phyloP scores from a whole-genome alignment of 2,113 vertebrate species.

The Tachysurus vachellii region DNA sequence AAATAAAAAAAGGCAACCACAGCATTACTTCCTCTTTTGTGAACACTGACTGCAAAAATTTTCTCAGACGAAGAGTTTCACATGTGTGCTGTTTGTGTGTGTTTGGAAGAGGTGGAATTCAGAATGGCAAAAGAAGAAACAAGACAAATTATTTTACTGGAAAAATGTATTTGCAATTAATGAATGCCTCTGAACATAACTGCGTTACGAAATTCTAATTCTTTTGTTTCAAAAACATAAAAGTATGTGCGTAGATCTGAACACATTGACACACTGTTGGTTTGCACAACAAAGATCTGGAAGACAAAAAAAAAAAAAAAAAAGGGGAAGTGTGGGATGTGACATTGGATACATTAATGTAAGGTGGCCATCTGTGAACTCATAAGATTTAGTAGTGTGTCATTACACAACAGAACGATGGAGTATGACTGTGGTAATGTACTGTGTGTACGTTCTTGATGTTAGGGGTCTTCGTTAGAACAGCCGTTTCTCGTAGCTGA shows the following conservation, averaged over 20 bases:
- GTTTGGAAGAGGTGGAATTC: not conserved
- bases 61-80: not conserved
- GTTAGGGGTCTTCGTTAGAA: slow-evolving; percentile 76
- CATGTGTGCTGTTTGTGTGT: not conserved
- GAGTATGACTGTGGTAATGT: slow-evolving; percentile 26
- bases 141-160: not conserved
- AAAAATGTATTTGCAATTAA: slow-evolving; percentile 29
- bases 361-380: slow-evolving; percentile 14
- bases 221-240: slow-evolving; percentile 24
- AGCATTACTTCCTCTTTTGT: slow-evolving; percentile 24
- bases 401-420: not conserved
- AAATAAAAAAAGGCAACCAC: not conserved
- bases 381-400: not conserved
- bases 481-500: slow-evolving; percentile 94
- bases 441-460: slow-evolving; percentile 34
- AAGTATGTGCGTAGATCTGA: slow-evolving; percentile 2
- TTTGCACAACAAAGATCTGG: slow-evolving; percentile 42
- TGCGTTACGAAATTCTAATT: not conserved
- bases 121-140: not conserved
- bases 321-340: slow-evolving; percentile 43
- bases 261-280: slow-evolving; percentile 11
- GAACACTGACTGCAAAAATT: not conserved
- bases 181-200: slow-evolving; percentile 17
- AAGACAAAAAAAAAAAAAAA: slow-evolving; percentile 45
- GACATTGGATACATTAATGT: slow-evolving; percentile 12